Percentiles rank a stretch among this genome's conserved stretches.
Conservation (phyloP, 2,797 vertebrate species). For the Muscicapa comitata region DNA sequence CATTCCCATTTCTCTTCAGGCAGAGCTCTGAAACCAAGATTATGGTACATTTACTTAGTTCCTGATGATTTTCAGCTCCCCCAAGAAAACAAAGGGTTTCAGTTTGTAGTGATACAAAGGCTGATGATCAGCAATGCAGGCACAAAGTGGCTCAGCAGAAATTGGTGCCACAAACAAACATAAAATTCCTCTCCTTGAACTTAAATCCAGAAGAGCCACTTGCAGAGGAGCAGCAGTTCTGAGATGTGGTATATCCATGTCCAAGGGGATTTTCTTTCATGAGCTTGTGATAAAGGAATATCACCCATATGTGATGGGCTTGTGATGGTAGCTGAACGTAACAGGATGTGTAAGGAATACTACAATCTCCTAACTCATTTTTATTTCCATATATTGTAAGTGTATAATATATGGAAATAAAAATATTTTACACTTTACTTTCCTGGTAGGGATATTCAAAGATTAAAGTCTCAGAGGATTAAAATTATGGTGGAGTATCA, state of each 20-base stretch:
- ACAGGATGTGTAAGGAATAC: background rate
- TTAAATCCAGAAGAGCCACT: background rate
- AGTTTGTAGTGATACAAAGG: background rate
- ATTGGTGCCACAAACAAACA: background rate
- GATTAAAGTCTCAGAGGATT: background rate
- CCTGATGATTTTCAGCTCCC: background rate
- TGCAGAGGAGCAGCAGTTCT: background rate
- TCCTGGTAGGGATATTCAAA: background rate
- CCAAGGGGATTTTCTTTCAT: background rate
- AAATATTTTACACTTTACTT: background rate
- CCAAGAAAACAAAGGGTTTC: background rate
- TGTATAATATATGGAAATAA: background rate
- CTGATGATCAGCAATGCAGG: background rate
- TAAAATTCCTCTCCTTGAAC: background rate
- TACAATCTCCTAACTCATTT: background rate
- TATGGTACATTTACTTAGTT: background rate
- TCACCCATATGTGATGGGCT: background rate
- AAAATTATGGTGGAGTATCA: background rate
- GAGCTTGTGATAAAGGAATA: background rate
- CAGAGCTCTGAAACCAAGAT: background rate
- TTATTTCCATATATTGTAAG: background rate
- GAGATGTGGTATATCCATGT: background rate
- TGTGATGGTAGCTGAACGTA: background rate
- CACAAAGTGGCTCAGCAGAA: background rate
- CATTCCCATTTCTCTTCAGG: background rate